Percentiles rank a stretch among this genome's conserved stretches.
Conservation (phyloP, 2,113 vertebrate genomes). For the Scophthalmus maximus region DNA sequence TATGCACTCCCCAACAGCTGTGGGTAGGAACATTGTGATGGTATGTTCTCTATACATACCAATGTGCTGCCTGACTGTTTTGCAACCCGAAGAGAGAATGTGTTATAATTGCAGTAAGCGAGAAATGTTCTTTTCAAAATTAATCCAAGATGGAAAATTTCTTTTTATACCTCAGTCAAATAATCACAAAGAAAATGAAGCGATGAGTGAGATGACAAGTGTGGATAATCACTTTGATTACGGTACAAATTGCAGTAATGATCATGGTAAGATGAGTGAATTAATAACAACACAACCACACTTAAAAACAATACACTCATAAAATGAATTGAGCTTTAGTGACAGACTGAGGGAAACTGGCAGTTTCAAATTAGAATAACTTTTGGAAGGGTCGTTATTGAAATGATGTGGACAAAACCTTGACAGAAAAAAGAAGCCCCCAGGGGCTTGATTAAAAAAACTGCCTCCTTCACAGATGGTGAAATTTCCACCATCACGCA, state of each 20-base stretch:
- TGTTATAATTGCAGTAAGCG: not conserved
- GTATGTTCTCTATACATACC: not conserved
- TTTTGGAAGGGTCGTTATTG: no score
- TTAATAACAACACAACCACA: not conserved
- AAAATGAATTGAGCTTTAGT: not conserved
- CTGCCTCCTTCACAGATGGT: slow-evolving; percentile 1
- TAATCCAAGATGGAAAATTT: not conserved
- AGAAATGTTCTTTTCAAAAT: slow-evolving; percentile 4
- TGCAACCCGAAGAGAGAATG: not conserved
- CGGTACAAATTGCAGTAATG: slow-evolving; percentile 19
- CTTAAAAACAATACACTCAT: no score
- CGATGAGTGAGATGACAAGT: not conserved
- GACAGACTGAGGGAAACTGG: slow-evolving; percentile 24
- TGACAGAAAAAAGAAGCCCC: no score
- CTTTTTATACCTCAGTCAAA: not conserved
- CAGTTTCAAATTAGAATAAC: slow-evolving; percentile 52
- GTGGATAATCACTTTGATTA: not conserved
- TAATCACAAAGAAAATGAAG: slow-evolving; percentile 1
- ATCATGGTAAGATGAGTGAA: not conserved
- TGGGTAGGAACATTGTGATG: slow-evolving; percentile 42
- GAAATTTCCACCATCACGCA: slow-evolving; percentile 15
- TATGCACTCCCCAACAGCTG: slow-evolving; percentile 35
- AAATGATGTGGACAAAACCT: no score
- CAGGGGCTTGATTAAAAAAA: no score
- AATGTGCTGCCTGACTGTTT: slow-evolving; percentile 6